Evolutionary conservation across 2,888 invertebrate genomes (phyloP).

Genomic region (Opisthograptis luteolata): DNA sequence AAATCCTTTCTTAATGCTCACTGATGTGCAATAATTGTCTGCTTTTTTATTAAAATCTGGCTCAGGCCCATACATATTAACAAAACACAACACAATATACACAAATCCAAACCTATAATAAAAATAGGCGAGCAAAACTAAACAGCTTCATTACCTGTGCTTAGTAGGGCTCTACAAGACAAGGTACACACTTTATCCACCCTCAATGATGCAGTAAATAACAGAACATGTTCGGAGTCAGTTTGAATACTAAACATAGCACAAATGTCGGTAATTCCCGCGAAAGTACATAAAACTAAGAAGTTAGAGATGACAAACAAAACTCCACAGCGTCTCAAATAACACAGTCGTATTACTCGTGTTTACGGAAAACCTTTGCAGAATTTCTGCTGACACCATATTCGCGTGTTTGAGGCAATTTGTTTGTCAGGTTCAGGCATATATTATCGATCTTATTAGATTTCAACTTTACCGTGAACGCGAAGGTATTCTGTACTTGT

Average conservation of each 20-base stretch:
- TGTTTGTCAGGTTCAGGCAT: conserved; percentile 32
- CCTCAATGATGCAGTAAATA: conserved; percentile 5
- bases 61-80: too few relatives aligned
- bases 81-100: too few relatives aligned
- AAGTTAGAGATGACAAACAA: conserved; percentile 30
- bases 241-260: conserved; percentile 17
- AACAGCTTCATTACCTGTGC: too few relatives aligned
- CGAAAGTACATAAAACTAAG: conserved; percentile 19
- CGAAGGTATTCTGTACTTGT: conserved; percentile 2
- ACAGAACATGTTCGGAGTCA: conserved; percentile 11
- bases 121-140: too few relatives aligned
- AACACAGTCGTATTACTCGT: conserved; percentile 20
- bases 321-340: conserved; percentile 27
- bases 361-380: conserved; percentile 22
- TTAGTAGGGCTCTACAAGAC: background rate
- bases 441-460: conserved; percentile 37
- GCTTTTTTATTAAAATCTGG: too few relatives aligned
- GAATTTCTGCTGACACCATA: conserved; percentile 22
- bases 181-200: background rate
- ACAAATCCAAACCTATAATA: too few relatives aligned
- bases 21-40: too few relatives aligned
- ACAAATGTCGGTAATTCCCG: conserved; percentile 18
- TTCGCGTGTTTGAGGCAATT: conserved; percentile 26
- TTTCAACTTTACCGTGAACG: conserved; percentile 29
- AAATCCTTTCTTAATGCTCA: too few relatives aligned